These are phyloP conservation scores for Colistium nudipinnis DNA, from an alignment of 2,113 vertebrate species.

Conservation along the genomic window DNA sequence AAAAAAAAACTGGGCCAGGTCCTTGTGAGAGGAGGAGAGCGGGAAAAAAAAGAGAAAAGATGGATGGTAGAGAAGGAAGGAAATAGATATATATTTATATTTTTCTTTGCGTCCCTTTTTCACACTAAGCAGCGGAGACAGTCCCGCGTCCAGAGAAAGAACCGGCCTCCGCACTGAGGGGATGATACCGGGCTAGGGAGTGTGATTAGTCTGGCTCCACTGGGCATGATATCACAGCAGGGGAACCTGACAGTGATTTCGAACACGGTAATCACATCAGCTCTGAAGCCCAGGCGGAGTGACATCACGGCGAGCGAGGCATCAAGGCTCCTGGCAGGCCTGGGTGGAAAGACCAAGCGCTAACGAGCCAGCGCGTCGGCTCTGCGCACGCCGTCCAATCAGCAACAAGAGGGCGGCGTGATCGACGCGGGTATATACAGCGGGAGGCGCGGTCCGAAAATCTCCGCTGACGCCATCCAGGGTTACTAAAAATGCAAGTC, in stretches of 20 bases:
- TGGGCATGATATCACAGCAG: constrained; percentile 68
- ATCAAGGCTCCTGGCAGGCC: constrained; percentile 55
- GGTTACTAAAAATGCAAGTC: constrained; percentile 23
- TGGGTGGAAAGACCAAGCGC: constrained; percentile 59
- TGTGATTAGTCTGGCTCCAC: constrained; percentile 76
- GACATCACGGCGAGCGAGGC: constrained; percentile 62
- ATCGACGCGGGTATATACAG: no score
- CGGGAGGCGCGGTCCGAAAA: constrained; percentile 16
- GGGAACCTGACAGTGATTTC: constrained; percentile 68
- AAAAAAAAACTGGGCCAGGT: neutral
- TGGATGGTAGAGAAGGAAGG: neutral
- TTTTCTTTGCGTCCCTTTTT: neutral
- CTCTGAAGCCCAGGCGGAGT: constrained; percentile 52
- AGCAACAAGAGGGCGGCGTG: constrained; percentile 41
- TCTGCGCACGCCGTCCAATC: constrained; percentile 53
- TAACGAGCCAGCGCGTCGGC: neutral
- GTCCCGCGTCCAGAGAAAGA: constrained; percentile 41
- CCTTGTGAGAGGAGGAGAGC: neutral
- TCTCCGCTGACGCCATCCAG: constrained; percentile 18
- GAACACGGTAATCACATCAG: constrained; percentile 69
- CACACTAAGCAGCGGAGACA: constrained; percentile 42
- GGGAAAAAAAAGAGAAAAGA: neutral
- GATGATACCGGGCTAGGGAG: constrained; percentile 66
- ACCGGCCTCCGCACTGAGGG: constrained; percentile 54
- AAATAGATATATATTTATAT: neutral